Conservation (phyloP, 2,797 vertebrate genomes). For the Sebastes cheni region DNA sequence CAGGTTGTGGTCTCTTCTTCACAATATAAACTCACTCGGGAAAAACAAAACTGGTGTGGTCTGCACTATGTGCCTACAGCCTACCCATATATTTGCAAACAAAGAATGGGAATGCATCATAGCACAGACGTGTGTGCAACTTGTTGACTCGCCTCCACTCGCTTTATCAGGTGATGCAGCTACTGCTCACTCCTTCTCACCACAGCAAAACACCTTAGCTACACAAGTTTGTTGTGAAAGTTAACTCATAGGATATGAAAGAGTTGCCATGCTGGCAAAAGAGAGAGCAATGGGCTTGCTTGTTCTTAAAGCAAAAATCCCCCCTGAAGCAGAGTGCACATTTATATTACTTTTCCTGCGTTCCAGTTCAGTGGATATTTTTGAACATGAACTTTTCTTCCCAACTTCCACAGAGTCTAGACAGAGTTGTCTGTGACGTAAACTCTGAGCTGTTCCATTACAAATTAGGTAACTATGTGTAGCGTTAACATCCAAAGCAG, state of each 20-base stretch:
- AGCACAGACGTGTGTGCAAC: slow-evolving; percentile 32
- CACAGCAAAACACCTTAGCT: slow-evolving; percentile 64
- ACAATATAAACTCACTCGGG: slow-evolving; percentile 53
- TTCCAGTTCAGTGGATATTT: slow-evolving; percentile 51
- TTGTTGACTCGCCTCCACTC: slow-evolving; percentile 37
- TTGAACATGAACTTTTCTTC: slow-evolving; percentile 27
- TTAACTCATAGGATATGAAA: slow-evolving; percentile 44
- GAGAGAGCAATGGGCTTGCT: slow-evolving; percentile 23
- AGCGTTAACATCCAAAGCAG: background rate
- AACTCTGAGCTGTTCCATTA: slow-evolving; percentile 13
- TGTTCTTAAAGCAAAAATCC: slow-evolving; percentile 30
- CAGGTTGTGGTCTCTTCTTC: slow-evolving; percentile 19
- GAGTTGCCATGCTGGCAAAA: slow-evolving; percentile 50
- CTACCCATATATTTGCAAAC: slow-evolving; percentile 59
- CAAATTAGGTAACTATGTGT: background rate
- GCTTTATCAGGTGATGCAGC: slow-evolving; percentile 48
- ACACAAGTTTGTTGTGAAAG: slow-evolving; percentile 65
- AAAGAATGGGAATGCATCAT: slow-evolving; percentile 56
- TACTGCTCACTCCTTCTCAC: slow-evolving; percentile 34
- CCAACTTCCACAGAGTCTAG: slow-evolving; percentile 2
- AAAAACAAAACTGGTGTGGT: slow-evolving; percentile 64
- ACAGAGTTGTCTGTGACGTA: slow-evolving; percentile 2
- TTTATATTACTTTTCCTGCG: slow-evolving; percentile 27
- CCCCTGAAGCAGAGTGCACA: slow-evolving; percentile 32
- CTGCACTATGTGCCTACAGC: slow-evolving; percentile 46